Conservation (phyloP, 92 coral and sea anemone genomes). For the Bergia puertoricense region DNA sequence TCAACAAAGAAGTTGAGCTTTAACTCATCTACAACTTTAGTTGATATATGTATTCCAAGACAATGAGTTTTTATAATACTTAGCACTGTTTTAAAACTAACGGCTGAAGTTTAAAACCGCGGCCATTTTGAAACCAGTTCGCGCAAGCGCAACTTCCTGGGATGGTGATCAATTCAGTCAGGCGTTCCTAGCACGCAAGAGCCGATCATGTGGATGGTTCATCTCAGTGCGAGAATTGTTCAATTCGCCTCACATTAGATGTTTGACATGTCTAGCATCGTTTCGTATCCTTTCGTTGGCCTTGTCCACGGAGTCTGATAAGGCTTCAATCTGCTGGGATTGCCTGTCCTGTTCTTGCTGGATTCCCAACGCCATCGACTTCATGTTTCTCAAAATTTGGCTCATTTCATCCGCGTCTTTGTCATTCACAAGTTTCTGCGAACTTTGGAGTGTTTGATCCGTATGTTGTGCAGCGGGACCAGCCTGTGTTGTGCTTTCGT, state of each 20-base stretch:
- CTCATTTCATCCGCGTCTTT: constrained; percentile 90
- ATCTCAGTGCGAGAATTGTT: not conserved
- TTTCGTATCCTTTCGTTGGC: constrained; percentile 83
- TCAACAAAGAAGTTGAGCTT: no score
- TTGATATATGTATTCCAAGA: no score
- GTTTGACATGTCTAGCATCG: constrained; percentile 64
- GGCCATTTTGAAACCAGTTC: no score
- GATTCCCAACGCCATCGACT: constrained; percentile 85
- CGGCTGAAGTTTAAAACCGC: no score
- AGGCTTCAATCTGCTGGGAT: constrained; percentile 70
- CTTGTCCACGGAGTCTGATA: constrained; percentile 93
- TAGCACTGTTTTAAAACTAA: no score
- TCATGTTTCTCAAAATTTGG: constrained; percentile 77
- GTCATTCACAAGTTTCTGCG: constrained; percentile 57
- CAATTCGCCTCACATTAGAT: constrained; percentile 40
- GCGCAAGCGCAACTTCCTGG: no score
- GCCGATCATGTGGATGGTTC: not conserved
- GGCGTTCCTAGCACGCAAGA: no score
- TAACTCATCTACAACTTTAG: no score
- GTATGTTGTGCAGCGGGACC: not conserved
- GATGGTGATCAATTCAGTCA: no score
- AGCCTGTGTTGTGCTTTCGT: not conserved
- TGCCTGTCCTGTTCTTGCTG: constrained; percentile 88
- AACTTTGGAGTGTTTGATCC: not conserved
- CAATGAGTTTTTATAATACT: no score